A percentile compares a stretch with the other conserved stretches of the same genome.
These are phyloP conservation scores for Coregonus sp. DNA, from an alignment of 2,797 vertebrate species.

Conservation along the genomic window DNA sequence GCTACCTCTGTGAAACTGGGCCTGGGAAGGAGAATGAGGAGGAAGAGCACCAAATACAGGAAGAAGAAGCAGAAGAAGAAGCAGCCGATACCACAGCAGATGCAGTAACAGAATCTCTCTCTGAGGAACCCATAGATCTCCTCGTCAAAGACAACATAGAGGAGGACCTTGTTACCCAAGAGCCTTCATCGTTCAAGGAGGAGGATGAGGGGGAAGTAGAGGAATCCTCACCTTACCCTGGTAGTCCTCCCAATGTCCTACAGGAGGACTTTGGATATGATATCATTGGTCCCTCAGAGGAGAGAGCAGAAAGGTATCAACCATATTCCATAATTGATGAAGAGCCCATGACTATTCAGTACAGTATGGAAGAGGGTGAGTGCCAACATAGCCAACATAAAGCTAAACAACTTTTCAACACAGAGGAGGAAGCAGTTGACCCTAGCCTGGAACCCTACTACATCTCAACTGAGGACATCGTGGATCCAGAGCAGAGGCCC, in stretches of 20 bases:
- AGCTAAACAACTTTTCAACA: conserved; percentile 26
- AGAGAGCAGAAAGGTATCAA: conserved; percentile 22
- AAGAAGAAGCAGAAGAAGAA: conserved; percentile 37
- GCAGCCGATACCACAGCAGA: conserved; percentile 41
- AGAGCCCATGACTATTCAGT: conserved; percentile 36
- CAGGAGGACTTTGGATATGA: conserved; percentile 49
- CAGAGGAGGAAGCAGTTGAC: conserved; percentile 19
- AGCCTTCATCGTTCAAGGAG: conserved; percentile 24
- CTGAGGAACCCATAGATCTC: conserved; percentile 37
- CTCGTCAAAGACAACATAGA: conserved; percentile 24
- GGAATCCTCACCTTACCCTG: conserved; percentile 42
- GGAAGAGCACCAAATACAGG: conserved; percentile 24
- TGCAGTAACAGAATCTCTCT: conserved; percentile 48
- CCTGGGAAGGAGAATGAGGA: conserved; percentile 13
- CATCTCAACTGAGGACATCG: conserved; percentile 59
- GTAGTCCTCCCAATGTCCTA: conserved; percentile 35
- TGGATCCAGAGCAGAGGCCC: conserved; percentile 41
- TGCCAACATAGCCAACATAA: conserved; percentile 8
- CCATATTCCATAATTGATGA: conserved; percentile 29
- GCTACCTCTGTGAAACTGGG: conserved; percentile 23
- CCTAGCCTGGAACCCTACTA: conserved; percentile 54
- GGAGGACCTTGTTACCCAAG: conserved; percentile 16
- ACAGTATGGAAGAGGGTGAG: conserved; percentile 21
- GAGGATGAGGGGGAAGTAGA: conserved; percentile 45
- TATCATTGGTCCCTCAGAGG: conserved; percentile 21